phyloP scores from a whole-genome alignment of 2,113 vertebrate species.

The Peromyscus maniculatus region DNA sequence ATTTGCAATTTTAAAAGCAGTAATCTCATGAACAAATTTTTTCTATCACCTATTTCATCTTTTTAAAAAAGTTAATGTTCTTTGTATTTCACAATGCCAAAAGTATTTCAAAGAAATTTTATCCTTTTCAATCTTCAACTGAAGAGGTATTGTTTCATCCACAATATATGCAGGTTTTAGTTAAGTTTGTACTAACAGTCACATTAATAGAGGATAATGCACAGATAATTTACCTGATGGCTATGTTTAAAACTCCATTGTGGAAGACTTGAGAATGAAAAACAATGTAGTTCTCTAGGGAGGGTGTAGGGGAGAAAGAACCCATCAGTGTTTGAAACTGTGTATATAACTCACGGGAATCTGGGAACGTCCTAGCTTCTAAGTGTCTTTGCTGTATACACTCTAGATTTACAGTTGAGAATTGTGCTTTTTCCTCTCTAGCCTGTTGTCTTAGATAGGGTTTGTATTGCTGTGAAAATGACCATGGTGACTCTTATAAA shows the following conservation, averaged over 20 bases:
- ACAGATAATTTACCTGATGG: neutral
- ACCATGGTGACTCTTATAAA: neutral
- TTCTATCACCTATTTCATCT: conserved; percentile 41
- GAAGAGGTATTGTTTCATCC: conserved; percentile 34
- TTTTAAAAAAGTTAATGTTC: conserved; percentile 27
- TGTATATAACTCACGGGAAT: neutral
- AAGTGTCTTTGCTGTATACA: neutral
- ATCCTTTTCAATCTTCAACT: conserved; percentile 25
- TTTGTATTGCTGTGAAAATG: neutral
- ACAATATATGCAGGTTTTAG: conserved; percentile 47
- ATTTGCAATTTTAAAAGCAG: conserved; percentile 49
- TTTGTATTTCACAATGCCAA: conserved; percentile 44
- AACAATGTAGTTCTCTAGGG: neutral
- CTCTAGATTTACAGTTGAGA: neutral
- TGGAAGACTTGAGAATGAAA: neutral
- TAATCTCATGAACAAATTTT: conserved; percentile 51
- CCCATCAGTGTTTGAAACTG: neutral
- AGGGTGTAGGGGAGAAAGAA: neutral
- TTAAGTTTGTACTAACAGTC: conserved; percentile 37
- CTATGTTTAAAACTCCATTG: conserved; percentile 40
- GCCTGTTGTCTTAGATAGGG: neutral
- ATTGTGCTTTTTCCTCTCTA: neutral
- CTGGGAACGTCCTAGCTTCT: neutral
- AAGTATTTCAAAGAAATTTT: conserved; percentile 55
- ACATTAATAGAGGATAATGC: conserved; percentile 50